Evolutionary conservation across 2,888 invertebrate species (phyloP).

Genomic region (Aspidiotus rigidus): DNA sequence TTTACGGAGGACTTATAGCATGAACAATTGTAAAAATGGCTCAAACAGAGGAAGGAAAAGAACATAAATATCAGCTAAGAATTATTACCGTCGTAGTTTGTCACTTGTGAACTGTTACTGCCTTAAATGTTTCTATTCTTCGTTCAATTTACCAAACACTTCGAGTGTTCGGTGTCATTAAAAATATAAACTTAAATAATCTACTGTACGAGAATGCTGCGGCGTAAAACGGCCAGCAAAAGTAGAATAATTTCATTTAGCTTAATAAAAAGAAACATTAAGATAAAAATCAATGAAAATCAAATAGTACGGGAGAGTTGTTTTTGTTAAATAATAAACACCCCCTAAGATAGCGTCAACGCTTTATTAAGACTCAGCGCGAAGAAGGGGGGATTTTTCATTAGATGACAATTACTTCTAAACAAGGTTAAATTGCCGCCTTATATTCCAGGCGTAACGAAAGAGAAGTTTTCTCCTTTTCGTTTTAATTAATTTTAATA

Average conservation of each 20-base stretch:
- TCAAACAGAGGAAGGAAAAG: too few relatives aligned
- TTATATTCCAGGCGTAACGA: neutral
- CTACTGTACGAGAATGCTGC: too few relatives aligned
- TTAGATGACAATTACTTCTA: conserved; percentile 29
- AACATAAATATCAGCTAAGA: too few relatives aligned
- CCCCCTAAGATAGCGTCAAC: conserved; percentile 18
- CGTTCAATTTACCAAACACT: too few relatives aligned
- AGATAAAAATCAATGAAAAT: conserved; percentile 30
- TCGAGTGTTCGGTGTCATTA: too few relatives aligned
- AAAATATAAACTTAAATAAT: too few relatives aligned
- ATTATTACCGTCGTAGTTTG: too few relatives aligned
- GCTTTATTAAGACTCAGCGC: conserved; percentile 21
- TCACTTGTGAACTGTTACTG: too few relatives aligned
- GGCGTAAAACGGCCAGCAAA: neutral
- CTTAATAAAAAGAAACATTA: conserved; percentile 8
- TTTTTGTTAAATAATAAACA: conserved; percentile 31
- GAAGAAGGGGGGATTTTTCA: conserved; percentile 20
- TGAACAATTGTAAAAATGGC: too few relatives aligned
- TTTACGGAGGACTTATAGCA: too few relatives aligned
- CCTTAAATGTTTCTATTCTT: too few relatives aligned
- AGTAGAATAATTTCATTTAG: neutral
- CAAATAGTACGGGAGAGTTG: conserved; percentile 20
- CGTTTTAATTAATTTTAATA: neutral
- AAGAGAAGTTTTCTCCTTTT: neutral
- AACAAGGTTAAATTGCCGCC: conserved; percentile 28